Conservation (phyloP, 2,888 invertebrate genomes). For the Salpingus planirostris region DNA sequence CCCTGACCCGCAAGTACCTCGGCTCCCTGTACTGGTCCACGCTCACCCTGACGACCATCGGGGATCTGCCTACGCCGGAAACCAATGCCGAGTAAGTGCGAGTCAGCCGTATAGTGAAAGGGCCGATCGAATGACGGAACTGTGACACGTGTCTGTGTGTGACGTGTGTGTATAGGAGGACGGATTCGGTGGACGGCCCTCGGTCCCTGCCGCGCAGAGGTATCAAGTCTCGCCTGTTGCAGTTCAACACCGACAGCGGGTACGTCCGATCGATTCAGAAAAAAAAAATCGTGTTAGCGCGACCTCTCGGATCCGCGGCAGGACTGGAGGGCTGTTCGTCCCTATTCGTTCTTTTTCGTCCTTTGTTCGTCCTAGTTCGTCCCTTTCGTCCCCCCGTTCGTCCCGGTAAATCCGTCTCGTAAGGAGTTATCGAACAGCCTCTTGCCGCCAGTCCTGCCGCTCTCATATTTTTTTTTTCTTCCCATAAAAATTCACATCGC, state of each 20-base stretch:
- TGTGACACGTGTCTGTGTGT: too few species aligned
- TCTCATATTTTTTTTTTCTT: too few species aligned
- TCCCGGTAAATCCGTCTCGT: too few species aligned
- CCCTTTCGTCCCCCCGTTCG: too few species aligned
- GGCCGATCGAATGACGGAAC: too few species aligned
- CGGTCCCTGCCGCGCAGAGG: conserved; percentile 84
- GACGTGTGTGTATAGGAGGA: conserved; percentile 38
- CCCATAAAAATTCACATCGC: too few species aligned
- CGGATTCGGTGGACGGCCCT: conserved; percentile 66
- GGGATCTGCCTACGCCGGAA: conserved; percentile 91
- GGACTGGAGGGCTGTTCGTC: conserved; percentile 38
- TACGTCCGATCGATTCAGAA: conserved; percentile 46
- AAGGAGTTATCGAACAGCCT: conserved; percentile 64
- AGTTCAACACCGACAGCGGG: conserved; percentile 85
- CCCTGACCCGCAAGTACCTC: conserved; percentile 84
- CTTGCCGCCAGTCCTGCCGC: conserved; percentile 28
- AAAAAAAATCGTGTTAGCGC: conserved; percentile 7
- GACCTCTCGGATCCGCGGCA: conserved; percentile 28
- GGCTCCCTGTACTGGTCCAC: conserved; percentile 97
- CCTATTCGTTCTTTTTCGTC: too few species aligned
- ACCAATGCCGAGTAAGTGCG: conserved; percentile 91
- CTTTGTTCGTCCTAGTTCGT: too few species aligned
- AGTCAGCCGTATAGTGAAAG: conserved; percentile 1
- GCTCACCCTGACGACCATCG: conserved; percentile 89
- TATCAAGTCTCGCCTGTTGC: conserved; percentile 83